phyloP scores from a whole-genome alignment of 2,113 vertebrate genomes.

The Takifugu flavidus region DNA sequence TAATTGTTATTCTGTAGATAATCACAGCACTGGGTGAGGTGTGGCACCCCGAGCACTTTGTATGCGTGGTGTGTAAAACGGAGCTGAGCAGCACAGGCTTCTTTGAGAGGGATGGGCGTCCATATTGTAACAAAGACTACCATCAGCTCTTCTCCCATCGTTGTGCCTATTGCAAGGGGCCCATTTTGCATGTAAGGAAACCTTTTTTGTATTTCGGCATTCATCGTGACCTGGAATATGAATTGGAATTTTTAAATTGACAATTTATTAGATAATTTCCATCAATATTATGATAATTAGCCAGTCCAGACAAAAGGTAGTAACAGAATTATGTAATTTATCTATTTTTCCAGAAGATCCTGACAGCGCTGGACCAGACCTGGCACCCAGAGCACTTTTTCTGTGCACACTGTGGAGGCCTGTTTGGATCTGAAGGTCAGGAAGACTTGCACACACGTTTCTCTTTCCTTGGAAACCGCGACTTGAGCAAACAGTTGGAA shows the following conservation, averaged over 20 bases:
- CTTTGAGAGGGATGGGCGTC: constrained; percentile 80
- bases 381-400: constrained; percentile 98
- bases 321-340: constrained; percentile 17
- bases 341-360: constrained; percentile 78
- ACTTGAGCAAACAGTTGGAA: neutral
- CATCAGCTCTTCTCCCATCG: constrained; percentile 80
- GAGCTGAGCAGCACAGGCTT: constrained; percentile 79
- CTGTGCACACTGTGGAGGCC: constrained; percentile 82
- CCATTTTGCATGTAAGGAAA: constrained; percentile 75
- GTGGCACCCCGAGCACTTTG: constrained; percentile 91
- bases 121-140: constrained; percentile 86
- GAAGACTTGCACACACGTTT: neutral
- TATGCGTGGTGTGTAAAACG: constrained; percentile 75
- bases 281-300: no score
- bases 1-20: constrained; percentile 63
- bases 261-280: no score
- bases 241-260: no score
- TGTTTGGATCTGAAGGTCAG: constrained; percentile 82
- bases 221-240: neutral
- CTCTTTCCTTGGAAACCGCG: neutral
- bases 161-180: constrained; percentile 84
- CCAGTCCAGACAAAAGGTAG: constrained; percentile 24
- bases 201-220: neutral
- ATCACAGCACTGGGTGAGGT: constrained; percentile 82
- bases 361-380: constrained; percentile 86